A percentile compares a stretch with the other conserved stretches of the same genome.
Evolutionary conservation across 2,113 vertebrate genomes (phyloP).

Genomic region (Forbesichthys papilliferus): DNA sequence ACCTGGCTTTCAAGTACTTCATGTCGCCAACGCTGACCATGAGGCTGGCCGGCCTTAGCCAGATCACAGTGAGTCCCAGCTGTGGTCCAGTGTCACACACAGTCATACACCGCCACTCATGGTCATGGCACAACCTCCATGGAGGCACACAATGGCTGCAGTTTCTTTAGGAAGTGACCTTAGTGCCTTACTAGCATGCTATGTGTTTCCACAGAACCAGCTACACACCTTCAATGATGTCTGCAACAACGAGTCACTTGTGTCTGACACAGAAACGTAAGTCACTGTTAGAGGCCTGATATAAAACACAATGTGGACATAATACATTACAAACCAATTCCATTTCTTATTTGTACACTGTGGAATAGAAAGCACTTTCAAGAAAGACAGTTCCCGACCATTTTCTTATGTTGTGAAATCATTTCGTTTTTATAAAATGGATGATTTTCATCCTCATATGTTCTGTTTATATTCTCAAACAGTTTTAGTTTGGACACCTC

Average conservation of each 20-base stretch:
- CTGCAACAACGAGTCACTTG: conserved; percentile 99
- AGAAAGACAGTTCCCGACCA: too few species aligned
- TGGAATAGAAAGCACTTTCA: too few species aligned
- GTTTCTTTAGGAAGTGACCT: too few species aligned
- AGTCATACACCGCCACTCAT: not conserved
- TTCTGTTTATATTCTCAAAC: too few species aligned
- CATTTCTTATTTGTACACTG: too few species aligned
- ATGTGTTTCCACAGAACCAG: conserved; percentile 85
- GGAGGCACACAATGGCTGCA: too few species aligned
- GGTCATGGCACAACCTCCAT: too few species aligned
- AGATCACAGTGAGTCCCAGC: conserved; percentile 89
- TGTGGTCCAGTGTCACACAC: not conserved
- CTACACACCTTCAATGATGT: conserved; percentile 99
- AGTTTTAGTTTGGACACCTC: too few species aligned
- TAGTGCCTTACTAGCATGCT: too few species aligned
- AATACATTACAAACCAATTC: not conserved
- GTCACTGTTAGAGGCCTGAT: conserved; percentile 54
- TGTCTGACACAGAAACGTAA: conserved; percentile 99
- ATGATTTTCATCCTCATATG: too few species aligned
- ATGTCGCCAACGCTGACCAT: conserved; percentile 99
- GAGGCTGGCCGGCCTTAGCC: conserved; percentile 97
- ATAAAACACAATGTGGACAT: not conserved
- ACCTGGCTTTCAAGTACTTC: conserved; percentile 99
- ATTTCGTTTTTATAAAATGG: too few species aligned
- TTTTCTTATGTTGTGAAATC: too few species aligned